A percentile compares a stretch with the other conserved stretches of the same genome.
Evolutionary conservation across 2,113 vertebrate genomes (phyloP).

Genomic region (Panthera tigris): DNA sequence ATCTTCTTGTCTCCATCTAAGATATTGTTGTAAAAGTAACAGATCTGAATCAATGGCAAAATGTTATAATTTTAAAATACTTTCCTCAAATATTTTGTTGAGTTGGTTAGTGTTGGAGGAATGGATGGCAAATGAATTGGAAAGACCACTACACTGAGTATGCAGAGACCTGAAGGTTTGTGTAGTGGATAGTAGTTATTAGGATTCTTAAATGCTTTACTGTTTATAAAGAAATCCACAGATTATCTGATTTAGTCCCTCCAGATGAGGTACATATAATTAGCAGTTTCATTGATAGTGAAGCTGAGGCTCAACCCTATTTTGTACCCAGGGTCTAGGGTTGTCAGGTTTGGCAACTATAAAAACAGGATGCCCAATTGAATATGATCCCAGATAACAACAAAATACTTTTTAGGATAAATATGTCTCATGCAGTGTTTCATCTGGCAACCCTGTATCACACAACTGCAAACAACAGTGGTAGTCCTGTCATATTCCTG

Average conservation of each 20-base stretch:
- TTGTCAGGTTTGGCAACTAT: not conserved
- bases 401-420: not conserved
- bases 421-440: not conserved
- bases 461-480: not conserved
- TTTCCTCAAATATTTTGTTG: not conserved
- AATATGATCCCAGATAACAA: not conserved
- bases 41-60: not conserved
- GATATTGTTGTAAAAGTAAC: not conserved
- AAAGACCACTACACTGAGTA: not conserved
- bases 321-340: not conserved
- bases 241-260: not conserved
- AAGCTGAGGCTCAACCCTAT: not conserved
- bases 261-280: not conserved
- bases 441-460: not conserved
- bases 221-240: not conserved
- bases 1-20: not conserved
- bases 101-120: not conserved
- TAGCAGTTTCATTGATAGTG: not conserved
- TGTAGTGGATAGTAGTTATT: not conserved
- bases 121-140: not conserved
- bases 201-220: not conserved
- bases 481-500: not conserved
- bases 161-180: not conserved
- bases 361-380: not conserved
- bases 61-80: not conserved